Evolutionary conservation across 1,140 invertebrate genomes (phyloP), one percentile per base, ranked within the genome.

Genomic region (Sipha flava): DNA sequence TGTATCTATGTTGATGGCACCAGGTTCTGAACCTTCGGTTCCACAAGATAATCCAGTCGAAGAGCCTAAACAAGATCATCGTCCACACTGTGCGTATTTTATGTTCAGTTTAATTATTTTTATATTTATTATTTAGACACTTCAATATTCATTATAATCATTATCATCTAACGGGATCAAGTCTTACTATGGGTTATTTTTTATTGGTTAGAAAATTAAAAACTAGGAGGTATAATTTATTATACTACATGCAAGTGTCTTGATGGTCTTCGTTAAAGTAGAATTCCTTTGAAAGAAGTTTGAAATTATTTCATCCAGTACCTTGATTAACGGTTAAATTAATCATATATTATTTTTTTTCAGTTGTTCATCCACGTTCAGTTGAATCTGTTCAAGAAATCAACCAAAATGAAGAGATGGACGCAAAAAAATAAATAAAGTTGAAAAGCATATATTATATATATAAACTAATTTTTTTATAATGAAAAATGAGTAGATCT

Each of bases 51-150:
- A 40, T 66, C 18, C 64, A 54, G 49, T 29, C 5, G 70, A 80
- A 9, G 81, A 81, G 62, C 23, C 80, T 14, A 73, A 82, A 75
- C 49, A 23, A 12, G 80, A 80, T 5, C 54, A 70, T 14, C 80
- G 84, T 47, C 84, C 84, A 43, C 84, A 84, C 77, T 84, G 84
- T 84, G 77, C 82, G 83, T 84, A 80, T 26, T 47, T 2, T 16
- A 1, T 12, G 29, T 59, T 29, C 21, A 26, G 3, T 16, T 4
- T 10, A 40, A n/a, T 49, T 49, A 49, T 18, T 2, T 49, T n/a
- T 49, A n/a, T 49, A n/a, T 14, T 49, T 49, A 3, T 40, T 6
- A 40, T 10, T n/a, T n/a, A n/a, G n/a, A n/a, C n/a, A n/a, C n/a
- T n/a, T n/a, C n/a, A n/a, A n/a, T n/a, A n/a, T n/a, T n/a, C n/a